Base-by-base conservation (phyloP, 2,888 invertebrate species). In the Perizoma affinitatum region DNA sequence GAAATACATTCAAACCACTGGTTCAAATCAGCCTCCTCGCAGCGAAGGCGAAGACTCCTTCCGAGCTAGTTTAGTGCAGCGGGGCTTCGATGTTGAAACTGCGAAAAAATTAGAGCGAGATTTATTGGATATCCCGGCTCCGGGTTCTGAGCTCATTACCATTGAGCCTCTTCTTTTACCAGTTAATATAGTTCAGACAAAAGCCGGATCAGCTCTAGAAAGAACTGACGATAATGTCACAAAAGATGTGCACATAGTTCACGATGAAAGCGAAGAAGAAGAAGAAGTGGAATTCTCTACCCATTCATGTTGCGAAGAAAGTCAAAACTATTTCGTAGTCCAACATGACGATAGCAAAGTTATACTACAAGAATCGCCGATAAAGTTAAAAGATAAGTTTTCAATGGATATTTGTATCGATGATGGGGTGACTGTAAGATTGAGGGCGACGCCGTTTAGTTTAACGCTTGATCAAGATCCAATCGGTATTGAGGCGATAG, bases 51-150 rank as follows among this genome's bases (percentile, higher is more conserved):
- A 79, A 58, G 78, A 76, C 40, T 77, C 76, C 65, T 82, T 90
- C 51, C 90, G 87, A 54, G 76, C 71, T 10, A 86, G 90, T 79
- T 80, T 92, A 67, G 78, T 90, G 8, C 86, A 85, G 71, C 80
- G 89, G 69, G 91, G 92, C 11, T 91, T 91, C 73, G 92, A 92
- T 75, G 70, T 78, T 4, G 88, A 85, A 75, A 90, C 90, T 1
- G 92, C 92, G 5, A 90, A 86, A 80, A 90, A 77, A 57, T 88
- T 92, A 35, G 92, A 93, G 73, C 75, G 88, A 34, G 92, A 92
- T 70, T 80, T 92, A 58, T 78, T 90, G 5, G 88, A 87, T 70
- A 73, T 82, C 4, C 79, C 86, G 5, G 78, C 76, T 33, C 54
- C 69, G 48, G 52, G 61, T 22, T 74, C 60, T 36, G 58, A 60